Conservation (phyloP, 2,113 vertebrate species). For the Eurystomus gularis region DNA sequence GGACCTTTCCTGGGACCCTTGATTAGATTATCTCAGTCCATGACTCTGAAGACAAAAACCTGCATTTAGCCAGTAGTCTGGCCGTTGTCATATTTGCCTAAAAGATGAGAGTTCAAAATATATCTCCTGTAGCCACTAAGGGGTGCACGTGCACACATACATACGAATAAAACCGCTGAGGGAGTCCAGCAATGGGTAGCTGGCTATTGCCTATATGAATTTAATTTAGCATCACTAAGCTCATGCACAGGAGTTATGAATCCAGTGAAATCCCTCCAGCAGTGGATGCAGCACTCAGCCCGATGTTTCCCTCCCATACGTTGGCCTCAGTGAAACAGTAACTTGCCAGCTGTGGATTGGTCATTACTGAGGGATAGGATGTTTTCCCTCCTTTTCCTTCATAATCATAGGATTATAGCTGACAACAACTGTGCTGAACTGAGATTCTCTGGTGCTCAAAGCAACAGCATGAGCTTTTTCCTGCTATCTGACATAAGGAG, state of each 20-base stretch:
- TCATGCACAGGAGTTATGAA: background rate
- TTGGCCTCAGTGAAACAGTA: background rate
- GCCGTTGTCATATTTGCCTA: background rate
- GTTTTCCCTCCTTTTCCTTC: background rate
- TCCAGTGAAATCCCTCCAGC: background rate
- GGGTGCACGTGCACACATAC: background rate
- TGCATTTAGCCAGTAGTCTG: background rate
- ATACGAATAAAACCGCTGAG: background rate
- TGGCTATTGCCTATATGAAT: background rate
- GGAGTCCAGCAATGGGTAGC: background rate
- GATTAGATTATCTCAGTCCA: background rate
- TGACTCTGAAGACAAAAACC: background rate
- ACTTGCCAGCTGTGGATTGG: background rate
- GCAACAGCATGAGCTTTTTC: background rate
- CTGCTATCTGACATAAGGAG: background rate
- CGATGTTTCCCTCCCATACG: background rate
- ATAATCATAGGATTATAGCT: background rate
- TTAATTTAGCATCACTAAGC: background rate
- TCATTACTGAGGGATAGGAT: background rate
- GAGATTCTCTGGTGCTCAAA: background rate
- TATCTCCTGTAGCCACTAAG: background rate
- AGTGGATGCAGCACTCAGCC: fast-evolving
- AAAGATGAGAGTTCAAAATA: background rate
- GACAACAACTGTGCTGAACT: background rate
- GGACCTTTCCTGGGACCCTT: background rate